Evolutionary conservation across 2,797 vertebrate genomes (phyloP).

Genomic region (Labeo calbasu): DNA sequence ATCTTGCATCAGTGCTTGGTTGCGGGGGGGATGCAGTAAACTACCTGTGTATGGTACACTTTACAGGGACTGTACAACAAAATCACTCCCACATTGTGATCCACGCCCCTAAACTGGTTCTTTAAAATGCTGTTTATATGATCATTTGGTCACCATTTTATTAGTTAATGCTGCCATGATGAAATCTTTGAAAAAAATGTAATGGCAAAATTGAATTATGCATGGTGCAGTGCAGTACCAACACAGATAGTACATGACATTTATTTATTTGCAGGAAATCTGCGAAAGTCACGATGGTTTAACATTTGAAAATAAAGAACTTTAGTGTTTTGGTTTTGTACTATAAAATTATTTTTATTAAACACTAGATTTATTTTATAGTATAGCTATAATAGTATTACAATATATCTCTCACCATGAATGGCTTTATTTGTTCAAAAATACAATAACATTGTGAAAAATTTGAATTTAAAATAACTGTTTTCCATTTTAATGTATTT

Average conservation of each 20-base stretch:
- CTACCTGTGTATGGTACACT: not conserved
- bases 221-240: not conserved
- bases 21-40: not conserved
- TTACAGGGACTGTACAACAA: not conserved
- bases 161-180: not conserved
- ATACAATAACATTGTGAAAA: not conserved
- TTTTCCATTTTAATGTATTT: not conserved
- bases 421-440: not conserved
- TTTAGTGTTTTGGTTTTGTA: not conserved
- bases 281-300: not conserved
- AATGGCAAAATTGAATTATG: not conserved
- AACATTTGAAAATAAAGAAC: not conserved
- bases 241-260: not conserved
- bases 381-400: not conserved
- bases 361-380: not conserved
- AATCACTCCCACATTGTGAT: not conserved
- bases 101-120: not conserved
- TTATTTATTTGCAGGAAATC: not conserved
- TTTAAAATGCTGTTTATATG: not conserved
- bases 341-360: not conserved
- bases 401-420: not conserved
- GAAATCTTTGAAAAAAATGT: not conserved
- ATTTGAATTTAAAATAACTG: not conserved
- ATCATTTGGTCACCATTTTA: not conserved
- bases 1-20: slow-evolving; percentile 5